Base-by-base conservation (phyloP, 2,888 invertebrate species). In the Caenorhabditis panamensis region DNA sequence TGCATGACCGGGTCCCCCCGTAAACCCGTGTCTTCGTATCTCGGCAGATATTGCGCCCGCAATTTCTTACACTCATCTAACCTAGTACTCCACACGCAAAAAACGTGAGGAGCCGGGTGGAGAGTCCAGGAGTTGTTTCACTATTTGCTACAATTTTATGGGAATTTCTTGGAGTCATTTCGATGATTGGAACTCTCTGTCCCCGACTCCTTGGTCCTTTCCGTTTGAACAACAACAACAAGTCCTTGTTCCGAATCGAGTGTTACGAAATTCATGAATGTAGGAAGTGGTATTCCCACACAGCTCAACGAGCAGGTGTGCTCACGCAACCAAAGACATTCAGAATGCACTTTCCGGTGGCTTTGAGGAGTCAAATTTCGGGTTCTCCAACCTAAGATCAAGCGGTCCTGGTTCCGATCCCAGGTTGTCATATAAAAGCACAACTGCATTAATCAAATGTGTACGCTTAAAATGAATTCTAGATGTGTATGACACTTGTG, bases 261-360 rank as follows among this genome's bases (percentile, higher is more conserved):
- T 41, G 41, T 41, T 41, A 41, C 41, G 41, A 41, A 41, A 41
- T 5, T 11, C 9, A 41, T 41, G 41, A 16, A 41, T 41, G 41
- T 16, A 9, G 36, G 36, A 36, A 36, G 36, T 36, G 36, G 36
- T 36, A 11, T 49, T 49, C 49, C 22, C 49, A 49, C 28, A 54
- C 54, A 54, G 54, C 54, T 54, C 54, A 54, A 54, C 28, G 54
- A 54, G 54, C 54, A 54, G 54, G 54, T 54, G 28, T 13, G 54
- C 54, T 54, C 54, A 22, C 53, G 13, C 54, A 28, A 41, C 41
- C 26, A 54, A 28, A 3, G 5, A 18, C 5, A 16, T 9, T 20
- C 18, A 11, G 49, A 49, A 49, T 49, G 18, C n/a, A 26, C 26
- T 28, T 54, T 54, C 54, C 54, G 54, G 54, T 13, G 54, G 54